Conservation (phyloP, 2,888 invertebrate genomes). For the Melolontha melolontha region DNA sequence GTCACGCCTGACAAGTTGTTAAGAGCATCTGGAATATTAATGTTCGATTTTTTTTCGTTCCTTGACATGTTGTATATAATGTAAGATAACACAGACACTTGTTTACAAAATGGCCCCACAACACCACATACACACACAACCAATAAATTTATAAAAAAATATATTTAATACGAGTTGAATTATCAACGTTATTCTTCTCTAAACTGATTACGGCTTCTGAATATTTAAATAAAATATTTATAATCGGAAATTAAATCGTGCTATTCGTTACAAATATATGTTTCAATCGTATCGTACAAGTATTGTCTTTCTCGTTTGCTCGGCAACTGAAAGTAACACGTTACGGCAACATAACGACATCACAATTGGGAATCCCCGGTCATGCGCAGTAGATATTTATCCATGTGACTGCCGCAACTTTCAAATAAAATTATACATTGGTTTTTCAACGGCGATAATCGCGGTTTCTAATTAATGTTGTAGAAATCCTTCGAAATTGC, state of each 20-base stretch:
- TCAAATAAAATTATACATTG: slow-evolving; percentile 36
- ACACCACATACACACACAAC: slow-evolving; percentile 36
- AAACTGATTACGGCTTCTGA: slow-evolving; percentile 15
- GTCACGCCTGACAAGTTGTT: slow-evolving; percentile 52
- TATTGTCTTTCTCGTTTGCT: slow-evolving; percentile 43
- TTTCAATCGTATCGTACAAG: slow-evolving; percentile 31
- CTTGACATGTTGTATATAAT: slow-evolving; percentile 40
- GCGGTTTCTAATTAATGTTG: slow-evolving; percentile 4
- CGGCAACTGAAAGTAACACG: slow-evolving; percentile 52
- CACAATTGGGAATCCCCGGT: slow-evolving; percentile 59
- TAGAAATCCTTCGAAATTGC: slow-evolving; percentile 3
- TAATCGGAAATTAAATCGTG: slow-evolving; percentile 43
- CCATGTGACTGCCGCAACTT: slow-evolving; percentile 39
- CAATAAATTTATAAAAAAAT: not conserved
- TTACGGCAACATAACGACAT: slow-evolving; percentile 47
- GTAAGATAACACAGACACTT: slow-evolving; percentile 42
- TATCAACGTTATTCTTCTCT: slow-evolving; percentile 3
- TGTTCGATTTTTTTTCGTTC: slow-evolving; percentile 46
- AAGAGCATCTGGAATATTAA: slow-evolving; percentile 57
- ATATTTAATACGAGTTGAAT: too few species aligned
- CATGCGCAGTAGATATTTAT: slow-evolving; percentile 56
- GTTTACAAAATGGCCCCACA: slow-evolving; percentile 46
- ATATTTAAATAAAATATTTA: slow-evolving; percentile 12
- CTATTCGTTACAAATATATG: slow-evolving; percentile 7
- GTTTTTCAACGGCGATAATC: slow-evolving; percentile 27